These are phyloP conservation scores for Aptenodytes patagonicus DNA, from an alignment of 2,113 vertebrate genomes.

Conservation along the genomic window DNA sequence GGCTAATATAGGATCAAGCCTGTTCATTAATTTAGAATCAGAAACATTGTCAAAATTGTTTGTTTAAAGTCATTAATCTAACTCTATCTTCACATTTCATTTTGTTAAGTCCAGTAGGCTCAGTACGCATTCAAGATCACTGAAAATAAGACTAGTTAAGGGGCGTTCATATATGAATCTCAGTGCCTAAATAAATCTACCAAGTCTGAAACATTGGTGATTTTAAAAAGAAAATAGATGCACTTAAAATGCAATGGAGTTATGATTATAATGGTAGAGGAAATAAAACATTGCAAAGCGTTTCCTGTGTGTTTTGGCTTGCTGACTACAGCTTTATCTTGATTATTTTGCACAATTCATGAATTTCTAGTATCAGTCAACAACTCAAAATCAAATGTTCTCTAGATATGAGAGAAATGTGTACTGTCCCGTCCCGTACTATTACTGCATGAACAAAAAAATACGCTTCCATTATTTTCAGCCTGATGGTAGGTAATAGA, in stretches of 20 bases:
- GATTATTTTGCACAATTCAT: not conserved
- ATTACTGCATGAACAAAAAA: not conserved
- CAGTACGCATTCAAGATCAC: not conserved
- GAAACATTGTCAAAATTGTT: not conserved
- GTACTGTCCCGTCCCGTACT: not conserved
- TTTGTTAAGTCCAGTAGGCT: not conserved
- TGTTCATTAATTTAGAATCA: not conserved
- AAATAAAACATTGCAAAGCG: not conserved
- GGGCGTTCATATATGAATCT: not conserved
- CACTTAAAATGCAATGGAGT: not conserved
- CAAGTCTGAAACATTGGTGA: not conserved
- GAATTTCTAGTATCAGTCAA: not conserved
- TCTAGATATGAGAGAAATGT: not conserved
- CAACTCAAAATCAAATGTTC: not conserved
- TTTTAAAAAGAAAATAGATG: not conserved
- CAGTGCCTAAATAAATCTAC: not conserved
- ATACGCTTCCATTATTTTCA: not conserved
- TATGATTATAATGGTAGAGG: not conserved
- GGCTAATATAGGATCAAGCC: not conserved
- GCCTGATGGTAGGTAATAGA: not conserved
- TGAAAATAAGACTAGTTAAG: not conserved
- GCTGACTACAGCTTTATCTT: not conserved
- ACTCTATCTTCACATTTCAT: not conserved
- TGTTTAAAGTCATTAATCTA: not conserved
- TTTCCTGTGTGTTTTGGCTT: not conserved